Percentiles rank a stretch among this genome's conserved stretches.
phyloP scores from a whole-genome alignment of 2,113 vertebrate genomes.

The Ifrita kowaldi region DNA sequence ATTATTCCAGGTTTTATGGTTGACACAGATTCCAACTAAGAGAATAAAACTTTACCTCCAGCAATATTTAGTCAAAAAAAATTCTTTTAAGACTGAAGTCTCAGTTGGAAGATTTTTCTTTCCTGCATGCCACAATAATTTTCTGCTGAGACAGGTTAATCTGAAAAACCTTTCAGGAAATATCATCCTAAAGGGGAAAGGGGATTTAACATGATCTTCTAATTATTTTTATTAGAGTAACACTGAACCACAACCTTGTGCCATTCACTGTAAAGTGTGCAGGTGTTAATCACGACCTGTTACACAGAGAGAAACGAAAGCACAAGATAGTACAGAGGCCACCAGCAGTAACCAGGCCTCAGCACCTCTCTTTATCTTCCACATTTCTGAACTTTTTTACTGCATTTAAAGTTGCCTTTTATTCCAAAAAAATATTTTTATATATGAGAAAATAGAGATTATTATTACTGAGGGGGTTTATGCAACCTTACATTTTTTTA shows the following conservation, averaged over 20 bases:
- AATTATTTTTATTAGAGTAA: neutral
- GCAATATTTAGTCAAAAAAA: neutral
- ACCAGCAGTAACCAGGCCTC: neutral
- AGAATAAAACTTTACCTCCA: neutral
- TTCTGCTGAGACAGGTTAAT: neutral
- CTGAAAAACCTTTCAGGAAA: neutral
- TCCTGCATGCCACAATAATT: neutral
- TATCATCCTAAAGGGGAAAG: neutral
- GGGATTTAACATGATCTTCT: neutral
- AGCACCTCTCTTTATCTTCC: neutral
- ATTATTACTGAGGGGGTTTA: neutral
- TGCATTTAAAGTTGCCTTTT: neutral
- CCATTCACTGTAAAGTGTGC: neutral
- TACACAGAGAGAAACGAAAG: neutral
- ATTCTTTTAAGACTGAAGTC: neutral
- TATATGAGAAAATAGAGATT: neutral
- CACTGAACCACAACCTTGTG: neutral
- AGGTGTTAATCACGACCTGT: rapidly evolving
- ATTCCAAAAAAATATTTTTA: rapidly evolving
- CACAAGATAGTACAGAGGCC: neutral
- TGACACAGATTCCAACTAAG: neutral
- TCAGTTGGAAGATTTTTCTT: neutral
- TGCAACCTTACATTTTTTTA: neutral
- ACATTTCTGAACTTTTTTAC: neutral
- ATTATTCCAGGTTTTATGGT: neutral